phyloP scores from a whole-genome alignment of 2,888 invertebrate genomes.

The Rapana venosa region DNA sequence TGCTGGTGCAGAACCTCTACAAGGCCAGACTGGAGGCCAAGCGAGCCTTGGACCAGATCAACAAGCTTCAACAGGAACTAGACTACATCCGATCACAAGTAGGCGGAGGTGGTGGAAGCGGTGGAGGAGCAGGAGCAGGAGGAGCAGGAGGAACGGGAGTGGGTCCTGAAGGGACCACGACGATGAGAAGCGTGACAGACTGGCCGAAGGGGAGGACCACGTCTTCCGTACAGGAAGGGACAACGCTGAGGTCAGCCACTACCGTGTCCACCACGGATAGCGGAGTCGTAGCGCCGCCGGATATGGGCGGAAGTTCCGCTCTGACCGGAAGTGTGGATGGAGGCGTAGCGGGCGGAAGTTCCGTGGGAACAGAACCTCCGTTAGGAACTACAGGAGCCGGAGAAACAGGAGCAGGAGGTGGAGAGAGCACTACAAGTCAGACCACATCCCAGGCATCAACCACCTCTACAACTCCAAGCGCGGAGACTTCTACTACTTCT shows the following conservation, averaged over 20 bases:
- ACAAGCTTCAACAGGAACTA: neutral
- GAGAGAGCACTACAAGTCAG: neutral
- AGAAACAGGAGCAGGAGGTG: neutral
- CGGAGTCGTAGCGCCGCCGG: neutral
- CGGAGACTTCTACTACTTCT: neutral
- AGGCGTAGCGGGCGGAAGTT: neutral
- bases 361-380: neutral
- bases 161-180: neutral
- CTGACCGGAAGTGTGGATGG: constrained; percentile 20
- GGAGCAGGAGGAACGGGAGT: neutral
- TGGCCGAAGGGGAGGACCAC: neutral
- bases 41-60: neutral
- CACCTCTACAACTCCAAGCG: neutral
- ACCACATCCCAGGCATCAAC: neutral
- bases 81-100: neutral
- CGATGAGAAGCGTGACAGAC: neutral
- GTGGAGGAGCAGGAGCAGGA: neutral
- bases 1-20: constrained; percentile 11
- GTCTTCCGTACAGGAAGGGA: neutral
- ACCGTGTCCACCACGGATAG: neutral
- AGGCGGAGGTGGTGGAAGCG: neutral
- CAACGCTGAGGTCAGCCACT: neutral
- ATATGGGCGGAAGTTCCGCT: constrained; percentile 22
- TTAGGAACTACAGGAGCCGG: neutral
- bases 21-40: constrained; percentile 8